Base-by-base conservation (phyloP, 2,888 invertebrate species). In the Hydrotaea diabolus region DNA sequence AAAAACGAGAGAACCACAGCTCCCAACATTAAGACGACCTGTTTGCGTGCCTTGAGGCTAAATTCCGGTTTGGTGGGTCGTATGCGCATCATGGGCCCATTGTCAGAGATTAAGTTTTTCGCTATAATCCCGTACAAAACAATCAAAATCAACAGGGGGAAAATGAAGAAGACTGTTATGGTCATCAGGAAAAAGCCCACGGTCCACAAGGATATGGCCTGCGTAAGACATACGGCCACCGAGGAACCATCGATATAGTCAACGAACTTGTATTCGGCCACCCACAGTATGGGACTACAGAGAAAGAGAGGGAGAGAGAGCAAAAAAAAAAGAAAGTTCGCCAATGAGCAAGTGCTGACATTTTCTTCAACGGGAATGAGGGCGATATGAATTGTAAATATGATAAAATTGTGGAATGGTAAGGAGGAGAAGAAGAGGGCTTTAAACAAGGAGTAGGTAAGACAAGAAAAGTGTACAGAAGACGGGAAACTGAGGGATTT, bases 1-100 rank as follows among this genome's bases (percentile, higher is more conserved):
- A 98, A 98, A 91, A 98, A 98, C 88, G 97, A 96, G 75, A 97
- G 91, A 3, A 97, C 97, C 19, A 97, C 97, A 0, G 97, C 96
- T 62, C 96, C 96, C 81, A 97, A 93, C 97, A 97, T 97, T 79
- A 97, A 91, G 53, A 97, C 97, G 21, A 97, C 97, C 93, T 97
- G 97, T 88, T 95, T 95, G 87, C 96, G 94, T 0, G 96, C 96
- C 89, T 96, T 94, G 89, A 95, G 95, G 66, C 95, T 95, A 85
- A 96, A 95, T 78, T 95, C 94, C 86, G 95, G 95, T 91, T 96
- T 96, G 87, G 95, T 95, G 92, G 95, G 93, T 49, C 95, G 94
- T 73, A 95, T 93, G 89, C 94, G 95, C 76, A 94, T 93, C 88
- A 94, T 94, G 64, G 95, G 94, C 5, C 93, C 94, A 87, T 95